Conservation (phyloP, 2,797 vertebrate genomes). For the Centroberyx gerrardi region DNA sequence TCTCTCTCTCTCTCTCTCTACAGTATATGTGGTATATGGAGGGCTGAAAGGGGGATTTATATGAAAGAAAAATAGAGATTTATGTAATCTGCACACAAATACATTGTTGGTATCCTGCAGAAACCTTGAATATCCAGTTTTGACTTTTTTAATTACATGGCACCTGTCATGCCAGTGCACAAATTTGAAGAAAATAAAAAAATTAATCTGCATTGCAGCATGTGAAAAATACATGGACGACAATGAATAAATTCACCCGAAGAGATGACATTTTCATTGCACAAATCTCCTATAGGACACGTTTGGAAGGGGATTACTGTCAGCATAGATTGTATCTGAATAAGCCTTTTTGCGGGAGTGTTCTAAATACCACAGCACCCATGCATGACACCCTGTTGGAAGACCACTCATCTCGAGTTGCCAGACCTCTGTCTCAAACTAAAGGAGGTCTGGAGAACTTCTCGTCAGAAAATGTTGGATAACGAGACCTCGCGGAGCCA, state of each 20-base stretch:
- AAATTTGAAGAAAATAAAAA: not conserved
- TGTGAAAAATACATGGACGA: not conserved
- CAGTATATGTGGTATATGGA: not conserved
- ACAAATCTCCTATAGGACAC: not conserved
- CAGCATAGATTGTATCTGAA: not conserved
- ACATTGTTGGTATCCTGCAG: not conserved
- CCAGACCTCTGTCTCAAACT: no score
- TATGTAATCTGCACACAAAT: not conserved
- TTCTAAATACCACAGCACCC: not conserved
- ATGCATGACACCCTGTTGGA: slow-evolving; percentile 6
- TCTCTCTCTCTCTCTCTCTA: not conserved
- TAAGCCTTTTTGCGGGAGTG: not conserved
- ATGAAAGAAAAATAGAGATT: not conserved
- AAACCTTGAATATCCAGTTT: not conserved
- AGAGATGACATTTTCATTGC: slow-evolving; percentile 20
- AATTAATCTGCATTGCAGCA: not conserved
- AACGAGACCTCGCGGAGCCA: no score
- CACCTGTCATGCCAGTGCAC: not conserved
- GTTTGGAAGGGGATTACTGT: not conserved
- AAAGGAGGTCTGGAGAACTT: no score
- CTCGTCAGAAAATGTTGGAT: no score
- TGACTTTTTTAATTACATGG: not conserved
- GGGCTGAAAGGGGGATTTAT: not conserved
- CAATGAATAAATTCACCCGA: not conserved
- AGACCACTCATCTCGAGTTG: not conserved